Base-by-base conservation (phyloP, 2,113 vertebrate species). In the Indri indri region DNA sequence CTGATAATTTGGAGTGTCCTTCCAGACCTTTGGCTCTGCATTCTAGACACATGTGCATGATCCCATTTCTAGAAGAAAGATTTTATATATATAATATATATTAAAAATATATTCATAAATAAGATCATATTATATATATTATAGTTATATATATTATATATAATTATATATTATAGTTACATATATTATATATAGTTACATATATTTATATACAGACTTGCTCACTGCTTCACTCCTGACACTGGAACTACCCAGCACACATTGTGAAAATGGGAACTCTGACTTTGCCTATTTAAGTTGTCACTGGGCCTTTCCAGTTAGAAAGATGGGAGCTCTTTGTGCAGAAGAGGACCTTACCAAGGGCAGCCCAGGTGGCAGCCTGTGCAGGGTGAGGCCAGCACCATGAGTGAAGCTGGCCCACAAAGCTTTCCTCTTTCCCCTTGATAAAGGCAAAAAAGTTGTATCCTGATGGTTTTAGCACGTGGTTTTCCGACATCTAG, bases 361-460 rank as follows among this genome's bases (percentile, higher is more conserved):
- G 40, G 54, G 37, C 17, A 25, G 52, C 23, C 81, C 42, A 32
- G 45, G 30, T 14, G 16, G 70, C 17, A 32, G 6, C 54, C 30
- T 9, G 3, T 12, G 34, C 6, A 16, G 18, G 66, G n/a, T 1
- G 34, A 27, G 13, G n/a, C 1, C 5, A 34, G 6, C 5, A 20
- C 32, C 45, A 0, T 5, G 20, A 47, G 37, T 16, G 63, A 42
- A 45, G 74, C 50, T 47, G 27, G 17, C 54, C 42, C 25, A 11
- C 32, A 40, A 82, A 34, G 13, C 1, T 32, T 61, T 74, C 71
- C 45, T 50, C 63, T 40, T 40, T 47, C 45, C 61, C 30, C 74
- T 25, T 25, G 27, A 61, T 30, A 37, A 66, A 94, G 34, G 79
- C 54, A 88, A 57, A 57, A 65, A 45, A n/a, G 47, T 12, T 5